Percentiles rank a stretch among this genome's conserved stretches.
Conservation (phyloP, 2,888 invertebrate genomes). For the Helleia helle region DNA sequence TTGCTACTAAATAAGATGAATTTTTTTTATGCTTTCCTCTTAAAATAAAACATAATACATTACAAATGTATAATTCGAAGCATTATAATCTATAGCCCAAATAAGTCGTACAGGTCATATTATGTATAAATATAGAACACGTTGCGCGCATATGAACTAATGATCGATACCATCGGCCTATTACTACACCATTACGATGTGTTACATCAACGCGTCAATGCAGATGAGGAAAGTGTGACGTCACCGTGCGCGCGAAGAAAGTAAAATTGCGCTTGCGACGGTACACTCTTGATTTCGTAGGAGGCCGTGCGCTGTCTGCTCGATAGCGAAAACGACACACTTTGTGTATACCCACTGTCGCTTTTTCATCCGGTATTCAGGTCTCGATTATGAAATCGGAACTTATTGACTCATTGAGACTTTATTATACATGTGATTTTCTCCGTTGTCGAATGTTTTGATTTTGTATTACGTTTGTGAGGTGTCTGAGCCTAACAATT, state of each 20-base stretch:
- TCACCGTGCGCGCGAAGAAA: conserved; percentile 63
- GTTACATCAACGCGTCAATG: conserved; percentile 62
- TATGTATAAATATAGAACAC: conserved; percentile 12
- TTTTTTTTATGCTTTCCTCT: too few relatives aligned
- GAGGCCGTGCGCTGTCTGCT: conserved; percentile 58
- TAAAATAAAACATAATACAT: too few relatives aligned
- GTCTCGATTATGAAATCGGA: conserved; percentile 62
- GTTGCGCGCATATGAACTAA: conserved; percentile 21
- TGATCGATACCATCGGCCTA: conserved; percentile 23
- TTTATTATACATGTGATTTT: conserved; percentile 34
- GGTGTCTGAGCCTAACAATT: too few relatives aligned
- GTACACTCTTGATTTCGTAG: conserved; percentile 56
- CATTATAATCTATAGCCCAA: too few relatives aligned
- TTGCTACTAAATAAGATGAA: too few relatives aligned
- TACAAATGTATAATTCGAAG: too few relatives aligned
- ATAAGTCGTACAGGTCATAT: too few relatives aligned
- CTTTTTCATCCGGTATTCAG: conserved; percentile 62
- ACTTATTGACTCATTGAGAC: conserved; percentile 50
- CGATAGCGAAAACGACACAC: conserved; percentile 70
- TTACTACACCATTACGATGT: conserved; percentile 42
- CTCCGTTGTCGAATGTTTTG: conserved; percentile 14
- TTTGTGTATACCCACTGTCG: conserved; percentile 49
- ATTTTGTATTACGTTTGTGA: too few relatives aligned
- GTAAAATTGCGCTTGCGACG: conserved; percentile 61
- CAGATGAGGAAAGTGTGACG: conserved; percentile 63